phyloP scores from a whole-genome alignment of 2,797 vertebrate species.

The Novumbra hubbsi region DNA sequence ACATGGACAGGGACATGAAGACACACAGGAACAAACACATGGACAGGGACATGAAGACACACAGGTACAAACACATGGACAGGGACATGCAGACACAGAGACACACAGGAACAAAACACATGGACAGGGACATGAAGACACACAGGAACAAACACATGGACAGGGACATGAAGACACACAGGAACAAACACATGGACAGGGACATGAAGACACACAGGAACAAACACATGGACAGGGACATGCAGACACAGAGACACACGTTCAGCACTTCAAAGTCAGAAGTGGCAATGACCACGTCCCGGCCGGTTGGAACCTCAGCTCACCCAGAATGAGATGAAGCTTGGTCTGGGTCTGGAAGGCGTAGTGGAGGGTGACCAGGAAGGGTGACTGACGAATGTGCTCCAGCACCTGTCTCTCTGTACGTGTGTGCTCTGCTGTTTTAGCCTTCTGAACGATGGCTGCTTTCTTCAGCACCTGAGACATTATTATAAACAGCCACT shows the following conservation, averaged over 20 bases:
- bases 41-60: constrained; percentile 45
- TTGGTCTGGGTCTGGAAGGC: constrained; percentile 94
- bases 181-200: neutral
- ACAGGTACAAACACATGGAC: too few relatives aligned
- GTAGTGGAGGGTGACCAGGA: constrained; percentile 92
- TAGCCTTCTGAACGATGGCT: constrained; percentile 88
- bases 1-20: too few relatives aligned
- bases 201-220: neutral
- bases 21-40: constrained; percentile 40
- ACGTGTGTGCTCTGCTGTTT: constrained; percentile 90
- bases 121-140: constrained; percentile 12
- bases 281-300: neutral
- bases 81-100: too few relatives aligned
- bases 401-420: constrained; percentile 91
- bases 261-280: constrained; percentile 20
- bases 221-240: constrained; percentile 1
- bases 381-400: constrained; percentile 90
- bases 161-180: neutral
- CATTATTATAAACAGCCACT: neutral
- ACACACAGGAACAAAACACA: too few relatives aligned
- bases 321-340: constrained; percentile 92
- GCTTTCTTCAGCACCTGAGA: constrained; percentile 88
- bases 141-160: neutral
- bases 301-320: constrained; percentile 32
- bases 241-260: constrained; percentile 6